phyloP scores from a whole-genome alignment of 1,140 invertebrate species.

The Branchinecta lindahli region DNA sequence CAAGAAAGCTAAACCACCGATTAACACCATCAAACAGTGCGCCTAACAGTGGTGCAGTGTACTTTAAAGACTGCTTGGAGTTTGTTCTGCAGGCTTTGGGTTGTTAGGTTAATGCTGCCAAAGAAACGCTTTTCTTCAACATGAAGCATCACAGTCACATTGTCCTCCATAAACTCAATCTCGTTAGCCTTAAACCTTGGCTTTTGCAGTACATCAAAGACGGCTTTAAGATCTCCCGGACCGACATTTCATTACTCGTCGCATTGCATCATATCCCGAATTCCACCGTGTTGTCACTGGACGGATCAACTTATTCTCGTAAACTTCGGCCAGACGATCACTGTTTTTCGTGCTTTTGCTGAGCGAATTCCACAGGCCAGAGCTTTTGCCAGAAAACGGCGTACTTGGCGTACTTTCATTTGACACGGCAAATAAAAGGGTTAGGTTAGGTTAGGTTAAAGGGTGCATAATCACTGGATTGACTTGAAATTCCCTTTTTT shows the following conservation, averaged over 20 bases:
- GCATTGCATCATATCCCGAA: constrained; percentile 4
- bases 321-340: constrained; percentile 1
- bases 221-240: background rate
- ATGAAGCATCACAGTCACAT: background rate
- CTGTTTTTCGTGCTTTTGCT: background rate
- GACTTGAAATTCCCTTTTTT: too few species aligned
- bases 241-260: constrained; percentile 4
- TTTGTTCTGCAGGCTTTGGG: background rate
- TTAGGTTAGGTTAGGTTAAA: background rate
- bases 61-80: constrained; percentile 1
- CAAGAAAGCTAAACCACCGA: constrained; percentile 1
- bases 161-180: background rate
- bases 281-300: constrained; percentile 7
- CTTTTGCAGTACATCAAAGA: constrained; percentile 4
- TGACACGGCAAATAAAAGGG: background rate
- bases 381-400: constrained; percentile 1
- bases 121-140: constrained; percentile 1
- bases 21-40: constrained; percentile 4
- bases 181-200: constrained; percentile 5
- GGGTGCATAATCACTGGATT: constrained; percentile 5
- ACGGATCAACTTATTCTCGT: constrained; percentile 5
- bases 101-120: constrained; percentile 1
- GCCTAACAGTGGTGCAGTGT: background rate
- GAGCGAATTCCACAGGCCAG: constrained; percentile 3
- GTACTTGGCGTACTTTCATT: background rate